phyloP scores from a whole-genome alignment of 2,113 vertebrate species.

The Sylvietta virens region DNA sequence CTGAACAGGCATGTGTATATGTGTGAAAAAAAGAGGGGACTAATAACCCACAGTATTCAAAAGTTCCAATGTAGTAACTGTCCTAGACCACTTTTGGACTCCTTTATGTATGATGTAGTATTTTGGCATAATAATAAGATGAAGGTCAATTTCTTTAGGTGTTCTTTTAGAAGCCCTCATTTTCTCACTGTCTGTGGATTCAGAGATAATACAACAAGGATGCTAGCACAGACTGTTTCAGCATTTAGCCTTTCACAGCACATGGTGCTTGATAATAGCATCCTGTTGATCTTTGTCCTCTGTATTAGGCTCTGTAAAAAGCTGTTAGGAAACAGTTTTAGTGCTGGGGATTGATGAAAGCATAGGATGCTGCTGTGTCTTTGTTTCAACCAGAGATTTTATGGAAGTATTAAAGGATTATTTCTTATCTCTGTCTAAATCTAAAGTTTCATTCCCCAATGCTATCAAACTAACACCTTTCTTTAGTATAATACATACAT shows the following conservation, averaged over 20 bases:
- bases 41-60: background rate
- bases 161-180: background rate
- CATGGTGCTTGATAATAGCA: background rate
- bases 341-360: background rate
- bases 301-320: background rate
- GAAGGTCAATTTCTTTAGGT: background rate
- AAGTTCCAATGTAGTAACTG: background rate
- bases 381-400: background rate
- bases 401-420: background rate
- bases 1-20: background rate
- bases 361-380: background rate
- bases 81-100: conserved; percentile 6
- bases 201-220: background rate
- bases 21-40: background rate
- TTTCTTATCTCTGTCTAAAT: conserved; percentile 11
- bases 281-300: conserved; percentile 18
- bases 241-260: background rate
- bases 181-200: background rate
- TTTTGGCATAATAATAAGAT: background rate
- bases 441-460: background rate
- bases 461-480: background rate
- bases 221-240: background rate
- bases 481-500: background rate
- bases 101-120: background rate
- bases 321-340: background rate